These are phyloP conservation scores for Plodia interpunctella DNA, from an alignment of 1,140 invertebrate species.

Conservation along the genomic window DNA sequence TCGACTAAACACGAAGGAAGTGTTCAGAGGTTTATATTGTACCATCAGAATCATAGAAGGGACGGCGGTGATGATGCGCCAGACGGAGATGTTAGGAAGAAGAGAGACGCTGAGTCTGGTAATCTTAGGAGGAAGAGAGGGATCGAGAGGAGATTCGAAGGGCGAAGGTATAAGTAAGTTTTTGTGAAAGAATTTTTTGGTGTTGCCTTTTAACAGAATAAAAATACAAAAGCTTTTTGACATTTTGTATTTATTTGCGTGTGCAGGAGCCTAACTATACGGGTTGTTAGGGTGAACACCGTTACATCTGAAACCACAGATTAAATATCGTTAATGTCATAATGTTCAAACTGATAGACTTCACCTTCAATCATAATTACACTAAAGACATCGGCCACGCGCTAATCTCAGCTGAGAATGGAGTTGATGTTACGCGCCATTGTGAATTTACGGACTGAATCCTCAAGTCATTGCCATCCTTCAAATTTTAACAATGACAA, in stretches of 20 bases:
- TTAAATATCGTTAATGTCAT: too few relatives aligned
- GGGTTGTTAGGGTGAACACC: too few relatives aligned
- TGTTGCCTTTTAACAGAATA: not conserved
- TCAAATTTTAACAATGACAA: too few relatives aligned
- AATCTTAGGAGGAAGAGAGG: not conserved
- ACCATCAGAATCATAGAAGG: not conserved
- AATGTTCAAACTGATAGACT: too few relatives aligned
- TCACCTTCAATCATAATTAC: too few relatives aligned
- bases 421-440: too few relatives aligned
- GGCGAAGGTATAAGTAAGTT: conserved; percentile 6
- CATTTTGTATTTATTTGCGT: not conserved
- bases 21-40: not conserved
- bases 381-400: too few relatives aligned
- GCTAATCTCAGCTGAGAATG: too few relatives aligned
- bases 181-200: not conserved
- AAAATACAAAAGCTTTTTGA: not conserved
- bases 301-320: too few relatives aligned
- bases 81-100: conserved; percentile 19
- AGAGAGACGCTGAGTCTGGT: conserved; percentile 12
- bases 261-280: not conserved
- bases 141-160: not conserved
- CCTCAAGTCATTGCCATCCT: too few relatives aligned
- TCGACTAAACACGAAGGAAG: conserved; percentile 39
- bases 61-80: conserved; percentile 14
- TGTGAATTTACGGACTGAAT: too few relatives aligned